Conservation (phyloP, 2,888 invertebrate genomes). For the Dryococelus australis region DNA sequence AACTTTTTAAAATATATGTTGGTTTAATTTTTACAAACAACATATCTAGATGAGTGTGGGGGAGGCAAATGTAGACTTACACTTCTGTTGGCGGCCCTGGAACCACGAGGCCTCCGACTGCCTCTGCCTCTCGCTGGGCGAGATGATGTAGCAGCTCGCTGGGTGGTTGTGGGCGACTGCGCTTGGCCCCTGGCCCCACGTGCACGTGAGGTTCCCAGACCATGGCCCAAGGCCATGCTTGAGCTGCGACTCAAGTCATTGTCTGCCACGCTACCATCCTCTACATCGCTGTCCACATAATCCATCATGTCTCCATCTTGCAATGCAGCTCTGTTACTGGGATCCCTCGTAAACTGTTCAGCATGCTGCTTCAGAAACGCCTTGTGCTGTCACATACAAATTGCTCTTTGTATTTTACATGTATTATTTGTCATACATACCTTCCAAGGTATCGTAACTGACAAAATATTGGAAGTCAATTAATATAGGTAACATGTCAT, state of each 20-base stretch:
- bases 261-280: background rate
- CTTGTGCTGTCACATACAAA: background rate
- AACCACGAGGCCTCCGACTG: background rate
- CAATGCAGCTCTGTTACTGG: background rate
- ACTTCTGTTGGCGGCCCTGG: constrained; percentile 56
- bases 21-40: background rate
- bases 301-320: background rate
- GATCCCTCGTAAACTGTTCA: background rate
- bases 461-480: too few species aligned
- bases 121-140: constrained; percentile 18
- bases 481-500: too few species aligned
- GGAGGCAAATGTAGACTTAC: background rate
- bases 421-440: too few species aligned
- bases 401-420: too few species aligned
- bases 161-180: background rate
- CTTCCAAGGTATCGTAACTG: too few species aligned
- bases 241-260: background rate
- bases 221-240: background rate
- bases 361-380: background rate
- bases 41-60: background rate
- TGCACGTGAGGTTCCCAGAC: background rate
- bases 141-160: background rate
- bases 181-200: background rate
- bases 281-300: background rate
- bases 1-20: too few species aligned